phyloP scores from a whole-genome alignment of 2,113 vertebrate genomes.

The Apodemus sylvaticus region DNA sequence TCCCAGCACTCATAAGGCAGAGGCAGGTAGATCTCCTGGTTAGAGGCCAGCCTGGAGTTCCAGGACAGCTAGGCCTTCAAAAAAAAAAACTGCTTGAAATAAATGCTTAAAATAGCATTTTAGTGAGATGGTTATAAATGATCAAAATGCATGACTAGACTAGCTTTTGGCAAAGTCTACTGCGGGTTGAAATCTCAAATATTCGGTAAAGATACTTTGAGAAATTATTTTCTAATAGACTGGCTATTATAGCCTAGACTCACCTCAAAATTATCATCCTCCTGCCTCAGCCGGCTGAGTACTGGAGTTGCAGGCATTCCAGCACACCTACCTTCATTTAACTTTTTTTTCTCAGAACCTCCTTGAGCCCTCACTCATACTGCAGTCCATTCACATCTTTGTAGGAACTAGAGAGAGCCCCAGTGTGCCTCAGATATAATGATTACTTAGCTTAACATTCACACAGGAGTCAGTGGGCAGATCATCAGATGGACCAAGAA shows the following conservation, averaged over 20 bases:
- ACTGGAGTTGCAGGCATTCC: not conserved
- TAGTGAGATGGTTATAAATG: constrained; percentile 22
- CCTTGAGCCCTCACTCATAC: not conserved
- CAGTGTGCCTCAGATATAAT: not conserved
- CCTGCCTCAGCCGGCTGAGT: not conserved
- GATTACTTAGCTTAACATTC: not conserved
- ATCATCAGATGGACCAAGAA: not conserved
- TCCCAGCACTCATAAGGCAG: not conserved
- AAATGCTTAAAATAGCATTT: not conserved
- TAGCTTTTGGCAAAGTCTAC: constrained; percentile 32
- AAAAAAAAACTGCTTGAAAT: not conserved
- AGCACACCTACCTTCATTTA: not conserved
- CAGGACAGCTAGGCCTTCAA: not conserved
- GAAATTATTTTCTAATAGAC: not conserved
- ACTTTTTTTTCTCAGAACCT: not conserved
- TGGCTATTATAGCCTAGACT: not conserved
- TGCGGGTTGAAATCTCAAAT: constrained; percentile 34
- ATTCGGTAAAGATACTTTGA: constrained; percentile 42
- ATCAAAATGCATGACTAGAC: not conserved
- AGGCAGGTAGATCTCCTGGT: not conserved
- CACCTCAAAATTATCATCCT: not conserved
- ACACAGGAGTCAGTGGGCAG: not conserved
- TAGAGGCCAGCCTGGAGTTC: not conserved
- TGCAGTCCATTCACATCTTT: not conserved
- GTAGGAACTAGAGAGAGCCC: rapidly evolving